Percentiles rank a stretch among this genome's conserved stretches.
Evolutionary conservation across 2,797 vertebrate species (phyloP).

Genomic region (Rhinichthys osculus): DNA sequence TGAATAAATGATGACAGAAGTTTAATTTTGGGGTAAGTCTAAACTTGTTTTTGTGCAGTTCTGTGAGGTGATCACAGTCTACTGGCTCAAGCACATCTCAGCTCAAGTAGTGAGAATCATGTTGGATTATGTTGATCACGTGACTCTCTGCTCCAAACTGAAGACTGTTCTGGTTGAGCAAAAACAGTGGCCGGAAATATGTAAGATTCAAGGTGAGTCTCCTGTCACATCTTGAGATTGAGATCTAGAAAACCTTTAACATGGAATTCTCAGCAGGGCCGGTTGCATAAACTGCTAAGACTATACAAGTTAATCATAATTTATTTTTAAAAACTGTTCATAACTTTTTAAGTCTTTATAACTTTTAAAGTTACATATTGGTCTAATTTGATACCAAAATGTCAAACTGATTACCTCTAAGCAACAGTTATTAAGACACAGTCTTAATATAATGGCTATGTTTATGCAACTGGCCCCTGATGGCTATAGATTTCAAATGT

Average conservation of each 20-base stretch:
- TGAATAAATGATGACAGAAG: neutral
- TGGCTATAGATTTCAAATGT: neutral
- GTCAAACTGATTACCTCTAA: neutral
- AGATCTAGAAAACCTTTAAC: neutral
- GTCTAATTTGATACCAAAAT: neutral
- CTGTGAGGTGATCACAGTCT: slow-evolving; percentile 94
- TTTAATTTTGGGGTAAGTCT: slow-evolving; percentile 41
- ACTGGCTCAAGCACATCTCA: slow-evolving; percentile 89
- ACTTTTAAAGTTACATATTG: neutral
- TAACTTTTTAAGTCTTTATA: neutral
- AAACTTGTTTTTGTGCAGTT: slow-evolving; percentile 78
- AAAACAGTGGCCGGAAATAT: slow-evolving; percentile 90
- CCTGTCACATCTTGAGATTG: neutral
- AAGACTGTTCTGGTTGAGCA: slow-evolving; percentile 86
- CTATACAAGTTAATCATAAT: neutral
- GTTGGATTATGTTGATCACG: slow-evolving; percentile 92
- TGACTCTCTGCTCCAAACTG: slow-evolving; percentile 90
- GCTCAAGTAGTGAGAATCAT: slow-evolving; percentile 92
- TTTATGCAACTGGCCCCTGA: neutral
- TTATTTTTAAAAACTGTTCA: too few relatives aligned
- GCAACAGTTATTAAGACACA: neutral
- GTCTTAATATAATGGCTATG: neutral
- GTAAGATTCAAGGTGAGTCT: slow-evolving; percentile 85
- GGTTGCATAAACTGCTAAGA: neutral
- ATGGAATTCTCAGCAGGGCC: neutral